Evolutionary conservation across 2,113 vertebrate species (phyloP).

Genomic region (Meriones unguiculatus): DNA sequence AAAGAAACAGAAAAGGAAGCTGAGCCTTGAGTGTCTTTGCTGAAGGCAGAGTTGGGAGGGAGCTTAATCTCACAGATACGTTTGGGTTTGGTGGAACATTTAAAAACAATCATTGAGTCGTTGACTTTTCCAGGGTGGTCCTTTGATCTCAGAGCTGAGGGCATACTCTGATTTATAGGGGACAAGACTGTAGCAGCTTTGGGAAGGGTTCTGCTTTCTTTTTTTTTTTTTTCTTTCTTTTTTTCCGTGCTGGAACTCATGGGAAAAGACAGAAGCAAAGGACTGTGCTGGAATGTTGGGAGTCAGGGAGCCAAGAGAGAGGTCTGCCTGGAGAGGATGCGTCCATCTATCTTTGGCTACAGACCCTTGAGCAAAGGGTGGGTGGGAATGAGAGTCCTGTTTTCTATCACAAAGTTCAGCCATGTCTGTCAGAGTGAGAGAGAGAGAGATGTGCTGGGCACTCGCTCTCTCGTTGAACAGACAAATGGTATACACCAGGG

Average conservation of each 20-base stretch:
- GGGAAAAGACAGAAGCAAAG: background rate
- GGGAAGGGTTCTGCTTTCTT: slow-evolving; percentile 23
- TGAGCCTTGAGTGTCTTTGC: background rate
- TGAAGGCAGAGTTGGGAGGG: background rate
- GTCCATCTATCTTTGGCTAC: background rate
- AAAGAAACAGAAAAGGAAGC: background rate
- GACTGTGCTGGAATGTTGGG: background rate
- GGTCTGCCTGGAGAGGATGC: background rate
- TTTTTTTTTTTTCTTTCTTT: background rate
- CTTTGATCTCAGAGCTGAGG: slow-evolving; percentile 1
- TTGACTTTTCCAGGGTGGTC: slow-evolving; percentile 48
- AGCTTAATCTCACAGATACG: background rate
- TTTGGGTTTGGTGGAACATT: background rate
- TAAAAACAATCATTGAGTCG: background rate
- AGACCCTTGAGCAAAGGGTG: background rate
- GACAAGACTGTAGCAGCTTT: background rate
- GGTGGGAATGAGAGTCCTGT: background rate
- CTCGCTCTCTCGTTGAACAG: background rate
- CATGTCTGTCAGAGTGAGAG: background rate
- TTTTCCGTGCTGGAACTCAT: background rate
- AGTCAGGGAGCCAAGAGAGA: background rate
- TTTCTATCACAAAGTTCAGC: background rate
- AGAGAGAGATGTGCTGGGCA: background rate
- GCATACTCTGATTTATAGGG: slow-evolving; percentile 59
- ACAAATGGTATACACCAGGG: background rate